Evolutionary conservation across 2,113 vertebrate species (phyloP), one percentile per base, ranked within the genome.

Genomic region (Struthio camelus): DNA sequence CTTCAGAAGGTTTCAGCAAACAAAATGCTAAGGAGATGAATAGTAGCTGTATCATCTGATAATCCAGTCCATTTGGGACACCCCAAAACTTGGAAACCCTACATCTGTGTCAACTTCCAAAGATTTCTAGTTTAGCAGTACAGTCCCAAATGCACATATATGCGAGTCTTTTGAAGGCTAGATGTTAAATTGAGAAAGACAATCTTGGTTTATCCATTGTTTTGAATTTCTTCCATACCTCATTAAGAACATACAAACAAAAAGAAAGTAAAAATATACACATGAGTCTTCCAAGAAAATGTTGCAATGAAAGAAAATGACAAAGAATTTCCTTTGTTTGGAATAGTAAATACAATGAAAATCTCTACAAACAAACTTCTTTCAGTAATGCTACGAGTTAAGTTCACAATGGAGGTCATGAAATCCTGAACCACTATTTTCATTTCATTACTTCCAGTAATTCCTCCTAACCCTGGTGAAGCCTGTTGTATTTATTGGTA

Each of bases 251-350:
- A 69, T 0, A 85, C 72, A 96, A 95, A 96, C 91, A 94, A 67
- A 72, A 95, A 82, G 76, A 22, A 84, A 95, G 82, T 17, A 85
- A 93, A 96, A 96, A 94, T 91, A 97, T 53, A 96, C 94, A 96
- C 82, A 80, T 19, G 27, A 69, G 69, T 79, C 84, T 95, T 93
- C 87, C 77, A 94, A 95, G 65, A 94, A 93, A 92, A 91, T 61
- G 65, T 80, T 69, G 72, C 71, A 87, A 88, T 40, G 83, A 78
- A 84, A 69, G 76, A 96, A 91, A 88, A 90, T 3, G 6, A 53
- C 51, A n/a, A 92, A 95, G 76, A 71, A 92, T 87, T 89, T 92
- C 95, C 94, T 95, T 82, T 96, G 93, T 95, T 97, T 96, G 80
- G 89, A 71, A 73, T 34, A 80, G 38, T 19, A 83, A 96, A 93